Conservation (phyloP, 92 coral and sea anemone species). For the Virgularia gustaviana region DNA sequence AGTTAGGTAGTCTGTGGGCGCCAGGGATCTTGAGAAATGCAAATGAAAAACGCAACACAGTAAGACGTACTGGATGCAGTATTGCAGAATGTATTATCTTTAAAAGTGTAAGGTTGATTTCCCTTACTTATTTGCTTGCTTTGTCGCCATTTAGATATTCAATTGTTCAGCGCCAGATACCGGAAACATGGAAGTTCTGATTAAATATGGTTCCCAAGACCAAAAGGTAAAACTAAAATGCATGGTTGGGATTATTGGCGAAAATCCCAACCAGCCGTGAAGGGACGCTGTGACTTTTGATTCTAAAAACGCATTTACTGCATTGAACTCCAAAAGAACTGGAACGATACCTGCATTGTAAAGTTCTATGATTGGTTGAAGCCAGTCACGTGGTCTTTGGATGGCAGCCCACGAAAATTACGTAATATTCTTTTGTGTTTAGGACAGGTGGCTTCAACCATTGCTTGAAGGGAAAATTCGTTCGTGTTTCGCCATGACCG, state of each 20-base stretch:
- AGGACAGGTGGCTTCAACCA: constrained; percentile 84
- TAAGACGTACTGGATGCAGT: background rate
- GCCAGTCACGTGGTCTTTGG: too few species aligned
- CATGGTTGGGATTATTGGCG: background rate
- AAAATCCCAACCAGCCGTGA: background rate
- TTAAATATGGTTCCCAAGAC: constrained; percentile 77
- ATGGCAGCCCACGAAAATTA: too few species aligned
- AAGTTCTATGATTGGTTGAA: too few species aligned
- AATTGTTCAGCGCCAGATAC: constrained; percentile 99
- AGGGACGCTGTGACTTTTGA: background rate
- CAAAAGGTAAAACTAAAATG: constrained; percentile 61
- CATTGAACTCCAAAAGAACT: too few species aligned
- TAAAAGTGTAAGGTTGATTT: background rate
- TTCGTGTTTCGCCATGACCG: constrained; percentile 98
- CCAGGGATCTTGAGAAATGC: too few species aligned
- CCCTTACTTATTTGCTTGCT: background rate
- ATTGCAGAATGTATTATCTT: background rate
- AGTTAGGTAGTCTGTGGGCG: too few species aligned
- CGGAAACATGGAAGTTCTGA: constrained; percentile 95
- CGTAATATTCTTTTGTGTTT: background rate
- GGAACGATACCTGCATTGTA: too few species aligned
- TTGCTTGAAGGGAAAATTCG: constrained; percentile 84
- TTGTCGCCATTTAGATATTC: constrained; percentile 58
- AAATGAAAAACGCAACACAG: background rate
- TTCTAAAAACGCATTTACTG: background rate